Evolutionary conservation across 2,888 invertebrate species (phyloP).

Genomic region (Saturnia pavonia): DNA sequence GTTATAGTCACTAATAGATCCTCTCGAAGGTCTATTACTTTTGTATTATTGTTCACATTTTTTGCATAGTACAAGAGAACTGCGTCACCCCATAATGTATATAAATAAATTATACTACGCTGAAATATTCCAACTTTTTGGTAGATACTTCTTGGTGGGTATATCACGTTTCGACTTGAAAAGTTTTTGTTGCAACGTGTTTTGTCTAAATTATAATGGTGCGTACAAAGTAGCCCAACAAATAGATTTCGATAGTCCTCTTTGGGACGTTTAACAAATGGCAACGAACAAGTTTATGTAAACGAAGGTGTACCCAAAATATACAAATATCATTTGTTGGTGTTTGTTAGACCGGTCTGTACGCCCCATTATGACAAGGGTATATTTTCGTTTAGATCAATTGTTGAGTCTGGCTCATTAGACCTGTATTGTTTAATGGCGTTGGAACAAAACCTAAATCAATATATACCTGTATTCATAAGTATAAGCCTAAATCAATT

Average conservation of each 20-base stretch:
- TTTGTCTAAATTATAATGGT: neutral
- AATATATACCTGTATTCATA: neutral
- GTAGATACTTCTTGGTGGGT: neutral
- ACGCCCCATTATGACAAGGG: neutral
- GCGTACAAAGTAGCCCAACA: neutral
- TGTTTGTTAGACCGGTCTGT: neutral
- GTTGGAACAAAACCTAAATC: neutral
- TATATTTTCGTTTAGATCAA: neutral
- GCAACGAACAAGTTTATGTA: neutral
- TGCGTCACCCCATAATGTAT: neutral
- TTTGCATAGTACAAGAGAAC: conserved; percentile 35
- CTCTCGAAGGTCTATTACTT: conserved; percentile 70
- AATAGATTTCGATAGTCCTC: neutral
- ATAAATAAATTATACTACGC: neutral
- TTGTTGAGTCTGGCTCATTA: neutral
- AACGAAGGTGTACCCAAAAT: neutral
- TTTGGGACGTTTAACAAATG: neutral
- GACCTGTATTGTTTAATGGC: neutral
- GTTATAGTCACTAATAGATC: conserved; percentile 70
- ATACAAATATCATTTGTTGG: neutral
- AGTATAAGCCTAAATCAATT: too few relatives aligned
- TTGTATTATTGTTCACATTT: conserved; percentile 70
- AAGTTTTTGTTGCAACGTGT: neutral
- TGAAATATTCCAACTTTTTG: neutral
- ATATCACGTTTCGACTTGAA: neutral